Evolutionary conservation across 2,113 vertebrate genomes (phyloP).

Genomic region (Vimba vimba): DNA sequence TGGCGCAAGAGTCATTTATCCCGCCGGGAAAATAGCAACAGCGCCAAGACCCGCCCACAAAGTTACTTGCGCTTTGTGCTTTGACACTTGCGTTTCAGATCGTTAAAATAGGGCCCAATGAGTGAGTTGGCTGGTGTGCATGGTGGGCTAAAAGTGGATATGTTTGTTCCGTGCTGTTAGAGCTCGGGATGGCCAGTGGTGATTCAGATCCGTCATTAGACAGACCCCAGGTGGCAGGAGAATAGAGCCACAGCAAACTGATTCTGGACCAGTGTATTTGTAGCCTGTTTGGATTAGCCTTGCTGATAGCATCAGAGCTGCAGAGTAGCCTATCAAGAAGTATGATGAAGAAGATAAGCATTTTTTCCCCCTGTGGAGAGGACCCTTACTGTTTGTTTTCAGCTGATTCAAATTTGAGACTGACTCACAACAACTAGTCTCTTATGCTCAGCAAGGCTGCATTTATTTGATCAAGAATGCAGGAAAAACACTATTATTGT

Average conservation of each 20-base stretch:
- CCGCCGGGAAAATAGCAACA: no score
- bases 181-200: neutral
- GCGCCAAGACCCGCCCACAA: no score
- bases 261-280: conserved; percentile 34
- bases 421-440: neutral
- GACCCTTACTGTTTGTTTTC: neutral
- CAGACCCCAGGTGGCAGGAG: conserved; percentile 20
- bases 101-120: no score
- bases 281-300: conserved; percentile 41
- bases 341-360: neutral
- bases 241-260: conserved; percentile 11
- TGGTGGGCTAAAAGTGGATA: conserved; percentile 17
- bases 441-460: no score
- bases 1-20: no score
- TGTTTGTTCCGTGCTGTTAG: neutral
- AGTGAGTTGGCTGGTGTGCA: neutral
- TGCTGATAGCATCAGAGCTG: conserved; percentile 43
- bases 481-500: no score
- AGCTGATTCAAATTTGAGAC: neutral
- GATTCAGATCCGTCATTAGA: conserved; percentile 7
- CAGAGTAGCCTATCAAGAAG: neutral
- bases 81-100: no score
- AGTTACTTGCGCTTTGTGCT: no score
- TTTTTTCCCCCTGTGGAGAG: neutral
- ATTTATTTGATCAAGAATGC: no score